These are phyloP conservation scores for Quadroppia sp. DNA, from an alignment of 2,888 invertebrate genomes.

Conservation along the genomic window DNA sequence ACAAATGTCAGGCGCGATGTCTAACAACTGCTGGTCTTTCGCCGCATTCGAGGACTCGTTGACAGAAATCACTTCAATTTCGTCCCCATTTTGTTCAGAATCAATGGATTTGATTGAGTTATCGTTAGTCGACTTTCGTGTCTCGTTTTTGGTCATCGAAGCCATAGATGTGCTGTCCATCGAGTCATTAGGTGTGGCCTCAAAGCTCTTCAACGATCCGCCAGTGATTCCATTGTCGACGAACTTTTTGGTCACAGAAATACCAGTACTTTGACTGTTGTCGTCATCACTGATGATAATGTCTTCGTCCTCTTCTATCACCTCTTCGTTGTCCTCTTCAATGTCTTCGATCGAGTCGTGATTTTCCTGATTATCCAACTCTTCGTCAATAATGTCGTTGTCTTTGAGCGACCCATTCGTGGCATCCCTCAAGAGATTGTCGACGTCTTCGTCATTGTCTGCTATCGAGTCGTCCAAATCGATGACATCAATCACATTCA, in stretches of 20 bases:
- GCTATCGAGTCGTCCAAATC: conserved; percentile 28
- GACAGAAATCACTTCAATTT: conserved; percentile 6
- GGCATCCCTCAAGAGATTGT: background rate
- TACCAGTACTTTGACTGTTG: conserved; percentile 9
- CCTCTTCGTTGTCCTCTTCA: conserved; percentile 48
- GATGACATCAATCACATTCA: conserved; percentile 21
- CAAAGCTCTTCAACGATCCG: conserved; percentile 1
- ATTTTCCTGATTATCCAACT: conserved; percentile 19
- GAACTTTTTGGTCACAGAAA: conserved; percentile 18
- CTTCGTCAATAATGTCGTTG: conserved; percentile 16
- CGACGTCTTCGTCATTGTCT: conserved; percentile 2
- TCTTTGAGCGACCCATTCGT: conserved; percentile 21
- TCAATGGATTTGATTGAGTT: background rate
- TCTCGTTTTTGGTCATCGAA: background rate
- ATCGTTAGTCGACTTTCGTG: background rate
- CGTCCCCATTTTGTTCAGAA: conserved; percentile 1
- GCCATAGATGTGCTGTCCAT: conserved; percentile 1
- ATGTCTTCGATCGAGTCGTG: conserved; percentile 24
- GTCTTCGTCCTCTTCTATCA: conserved; percentile 50
- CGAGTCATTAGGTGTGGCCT: conserved; percentile 36
- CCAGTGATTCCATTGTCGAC: background rate
- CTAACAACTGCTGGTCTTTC: conserved; percentile 5
- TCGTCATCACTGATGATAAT: conserved; percentile 37
- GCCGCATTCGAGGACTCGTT: background rate
- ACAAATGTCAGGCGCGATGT: conserved; percentile 33